Evolutionary conservation across 1,140 invertebrate species (phyloP).

Genomic region (Drosophila trapezifrons): DNA sequence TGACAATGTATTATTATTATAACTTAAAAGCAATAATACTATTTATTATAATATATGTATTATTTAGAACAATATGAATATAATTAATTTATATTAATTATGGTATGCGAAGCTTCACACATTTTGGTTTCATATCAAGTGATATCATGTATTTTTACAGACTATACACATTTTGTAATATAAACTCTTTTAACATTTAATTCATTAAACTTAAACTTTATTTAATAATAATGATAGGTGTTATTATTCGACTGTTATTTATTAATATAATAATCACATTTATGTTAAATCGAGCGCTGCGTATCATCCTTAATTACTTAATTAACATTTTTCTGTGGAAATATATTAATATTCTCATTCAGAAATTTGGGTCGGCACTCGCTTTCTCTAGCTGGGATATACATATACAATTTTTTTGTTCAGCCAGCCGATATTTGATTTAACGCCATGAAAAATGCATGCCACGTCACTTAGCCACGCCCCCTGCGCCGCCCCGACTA

Average conservation of each 20-base stretch:
- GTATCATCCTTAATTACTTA: slow-evolving; percentile 25
- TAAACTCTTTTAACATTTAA: no score
- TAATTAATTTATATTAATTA: no score
- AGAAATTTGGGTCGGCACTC: slow-evolving; percentile 57
- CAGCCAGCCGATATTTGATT: slow-evolving; percentile 72
- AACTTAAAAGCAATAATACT: background rate
- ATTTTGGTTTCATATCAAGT: no score
- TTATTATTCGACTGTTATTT: background rate
- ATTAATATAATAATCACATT: background rate
- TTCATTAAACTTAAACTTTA: background rate
- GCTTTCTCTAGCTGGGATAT: slow-evolving; percentile 60
- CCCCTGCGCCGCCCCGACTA: slow-evolving; percentile 59
- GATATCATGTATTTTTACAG: no score
- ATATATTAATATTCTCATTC: slow-evolving; percentile 24
- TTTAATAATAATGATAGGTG: slow-evolving; percentile 4
- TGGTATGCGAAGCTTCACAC: no score
- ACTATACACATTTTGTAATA: no score
- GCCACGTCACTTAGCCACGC: slow-evolving; percentile 70
- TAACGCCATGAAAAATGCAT: slow-evolving; percentile 71
- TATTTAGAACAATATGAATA: no score
- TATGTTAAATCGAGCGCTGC: background rate
- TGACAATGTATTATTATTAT: background rate
- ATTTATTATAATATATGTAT: no score
- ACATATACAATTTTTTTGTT: background rate
- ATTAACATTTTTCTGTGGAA: slow-evolving; percentile 31